phyloP scores from a whole-genome alignment of 2,888 invertebrate species.

The Sinopyrophorus schimmeli region DNA sequence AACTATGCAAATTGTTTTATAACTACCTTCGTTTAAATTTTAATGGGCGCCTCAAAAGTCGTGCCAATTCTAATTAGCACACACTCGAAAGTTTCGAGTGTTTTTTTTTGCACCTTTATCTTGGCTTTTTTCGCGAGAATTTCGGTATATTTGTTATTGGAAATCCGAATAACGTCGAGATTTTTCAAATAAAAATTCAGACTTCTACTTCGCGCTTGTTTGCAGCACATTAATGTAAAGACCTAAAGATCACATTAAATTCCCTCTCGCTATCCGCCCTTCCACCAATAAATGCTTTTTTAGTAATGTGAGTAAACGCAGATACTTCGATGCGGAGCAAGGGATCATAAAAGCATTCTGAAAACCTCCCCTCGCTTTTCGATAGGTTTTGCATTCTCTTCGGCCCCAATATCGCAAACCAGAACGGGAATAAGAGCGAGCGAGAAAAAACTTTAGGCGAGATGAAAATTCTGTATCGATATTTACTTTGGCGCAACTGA shows the following conservation, averaged over 20 bases:
- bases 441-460: conserved; percentile 2
- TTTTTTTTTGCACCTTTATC: too few species aligned
- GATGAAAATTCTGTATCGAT: conserved; percentile 4
- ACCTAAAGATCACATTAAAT: conserved; percentile 14
- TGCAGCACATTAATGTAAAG: conserved; percentile 11
- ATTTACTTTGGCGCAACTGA: conserved; percentile 5
- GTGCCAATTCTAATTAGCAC: too few species aligned
- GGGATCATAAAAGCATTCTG: conserved; percentile 16
- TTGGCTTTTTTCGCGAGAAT: too few species aligned
- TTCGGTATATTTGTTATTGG: too few species aligned
- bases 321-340: conserved; percentile 12
- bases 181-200: conserved; percentile 8
- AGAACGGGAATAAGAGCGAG: background rate
- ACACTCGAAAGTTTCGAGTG: too few species aligned
- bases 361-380: conserved; percentile 13
- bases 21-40: too few species aligned
- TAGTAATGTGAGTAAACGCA: conserved; percentile 16
- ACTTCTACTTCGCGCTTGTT: conserved; percentile 2
- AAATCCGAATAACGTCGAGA: too few species aligned
- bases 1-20: too few species aligned
- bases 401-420: background rate
- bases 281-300: conserved; percentile 13
- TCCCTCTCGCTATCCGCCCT: conserved; percentile 8
- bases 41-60: too few species aligned
- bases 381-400: conserved; percentile 16